Evolutionary conservation across 53 echinoderm and acorn worm genomes (phyloP), one percentile per base, ranked within the genome.

Genomic region (Stichopus horrens): DNA sequence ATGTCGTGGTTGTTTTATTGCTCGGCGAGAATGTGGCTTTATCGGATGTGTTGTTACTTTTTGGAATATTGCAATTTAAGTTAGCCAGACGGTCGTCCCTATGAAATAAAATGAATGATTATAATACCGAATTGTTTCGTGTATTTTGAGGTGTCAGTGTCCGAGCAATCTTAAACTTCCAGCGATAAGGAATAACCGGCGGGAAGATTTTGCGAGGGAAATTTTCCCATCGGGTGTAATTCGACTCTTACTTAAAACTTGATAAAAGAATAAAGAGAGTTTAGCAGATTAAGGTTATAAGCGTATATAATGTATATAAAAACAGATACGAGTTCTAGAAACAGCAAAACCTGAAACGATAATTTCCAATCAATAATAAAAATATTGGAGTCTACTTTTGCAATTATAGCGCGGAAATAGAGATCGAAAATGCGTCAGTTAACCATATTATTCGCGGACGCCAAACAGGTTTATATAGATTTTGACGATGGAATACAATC

Each of bases 321-420:
- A 63, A 13, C 63, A 63, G 10, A 16, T 16, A 63, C 63, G 37
- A 37, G 37, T 37, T 63, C 0, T 63, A 13, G 63, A 63, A 13
- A 37, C 37, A 37, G 37, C 37, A 37, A 37, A 37, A 5, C 52
- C 55, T 79, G 54, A 79, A 79, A 79, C 54, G 79, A 79, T 79
- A 37, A 79, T 54, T 79, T 79, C 55, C 54, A 79, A 53, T 79
- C 79, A 79, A 79, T 79, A 79, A n/a, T 53, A 53, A 79, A 53
- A 79, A 63, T 2, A 55, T 11, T 79, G 8, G 19, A n/a, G 11
- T 18, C 54, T 54, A 52, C 16, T 78, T 54, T 79, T 52, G 19
- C 79, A 79, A 53, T 79, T 55, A 79, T 79, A 13, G 55, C 79
- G 79, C 53, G 79, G 79, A 79, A 79, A 79, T 79, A 19, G 79